Base-by-base conservation (phyloP, 2,113 vertebrate species). In the Ardeotis arabs region DNA sequence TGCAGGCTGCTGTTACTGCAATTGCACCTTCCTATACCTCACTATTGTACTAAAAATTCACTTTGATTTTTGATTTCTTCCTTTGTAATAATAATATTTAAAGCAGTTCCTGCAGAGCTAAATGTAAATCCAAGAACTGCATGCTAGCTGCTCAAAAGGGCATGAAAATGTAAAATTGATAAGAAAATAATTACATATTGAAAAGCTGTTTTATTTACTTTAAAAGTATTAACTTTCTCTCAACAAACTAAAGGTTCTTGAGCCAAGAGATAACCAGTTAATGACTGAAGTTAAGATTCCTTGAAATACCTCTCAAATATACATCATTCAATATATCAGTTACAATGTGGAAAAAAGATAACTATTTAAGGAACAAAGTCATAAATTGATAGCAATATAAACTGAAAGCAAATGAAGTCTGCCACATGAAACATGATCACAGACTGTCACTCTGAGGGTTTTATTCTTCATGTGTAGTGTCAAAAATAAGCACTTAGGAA, bases 1-100 rank as follows among this genome's bases (percentile, higher is more conserved):
- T 95, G 97, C 97, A 97, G 95, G 95, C 98, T 98, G 97, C 98
- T 98, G 98, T 97, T 96, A 97, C 97, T 97, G 97, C 97, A 98
- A 98, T 97, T 98, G 97, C 88, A 97, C 96, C 94, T 94, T 97
- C 89, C 89, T 77, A 87, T 91, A 97, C 93, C 95, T 97, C 84
- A 31, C 90, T 87, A 94, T 77, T 95, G 90, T 95, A 95, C 93
- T 92, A 96, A 97, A 97, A 98, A 98, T 97, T 98, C 97, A 93
- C 97, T 98, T 98, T 97, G 97, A 98, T 98, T 98, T 97, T 96
- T 97, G 50, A 97, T 97, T 98, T 98, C 93, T 94, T 96, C 94
- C 93, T 96, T 97, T 82, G 28, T 95, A 97, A 97, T 97, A 97
- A 97, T 96, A 97, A 91, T 96, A 95, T 92, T 97, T 97, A 97